Percentiles rank a stretch among this genome's conserved stretches.
Conservation (phyloP, 2,888 invertebrate species). For the Agrotis clavis region DNA sequence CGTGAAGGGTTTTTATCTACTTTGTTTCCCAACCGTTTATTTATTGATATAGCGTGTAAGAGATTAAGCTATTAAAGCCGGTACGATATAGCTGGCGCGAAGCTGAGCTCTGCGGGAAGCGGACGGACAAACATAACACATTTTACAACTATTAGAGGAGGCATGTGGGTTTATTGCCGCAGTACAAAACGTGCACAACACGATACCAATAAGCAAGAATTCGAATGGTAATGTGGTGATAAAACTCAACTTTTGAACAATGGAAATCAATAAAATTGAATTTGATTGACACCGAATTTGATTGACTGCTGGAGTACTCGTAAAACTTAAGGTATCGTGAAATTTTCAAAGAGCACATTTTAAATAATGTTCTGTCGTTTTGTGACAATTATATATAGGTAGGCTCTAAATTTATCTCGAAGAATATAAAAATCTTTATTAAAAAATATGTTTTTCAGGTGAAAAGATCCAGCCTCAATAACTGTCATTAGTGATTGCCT, state of each 20-base stretch:
- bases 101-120: conserved; percentile 86
- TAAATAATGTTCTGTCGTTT: conserved; percentile 9
- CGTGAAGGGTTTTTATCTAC: conserved; percentile 68
- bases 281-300: conserved; percentile 34
- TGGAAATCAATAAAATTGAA: conserved; percentile 18
- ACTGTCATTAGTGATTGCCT: conserved; percentile 2
- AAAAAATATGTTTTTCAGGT: not conserved
- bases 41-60: conserved; percentile 86
- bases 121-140: conserved; percentile 79
- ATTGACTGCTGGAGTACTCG: conserved; percentile 6
- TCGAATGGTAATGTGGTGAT: conserved; percentile 51
- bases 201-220: conserved; percentile 70
- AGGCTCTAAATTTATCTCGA: not conserved
- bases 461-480: not conserved
- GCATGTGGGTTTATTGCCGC: conserved; percentile 72
- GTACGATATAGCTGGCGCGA: conserved; percentile 78
- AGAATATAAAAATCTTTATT: not conserved
- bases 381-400: conserved; percentile 8
- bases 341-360: conserved; percentile 3
- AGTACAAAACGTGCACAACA: conserved; percentile 68
- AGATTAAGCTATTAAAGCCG: conserved; percentile 90
- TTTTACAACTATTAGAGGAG: conserved; percentile 85
- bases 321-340: conserved; percentile 20
- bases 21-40: conserved; percentile 82
- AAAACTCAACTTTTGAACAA: conserved; percentile 39